Conservation (phyloP, 1,140 invertebrate genomes). For the Diabrotica undecimpunctata region DNA sequence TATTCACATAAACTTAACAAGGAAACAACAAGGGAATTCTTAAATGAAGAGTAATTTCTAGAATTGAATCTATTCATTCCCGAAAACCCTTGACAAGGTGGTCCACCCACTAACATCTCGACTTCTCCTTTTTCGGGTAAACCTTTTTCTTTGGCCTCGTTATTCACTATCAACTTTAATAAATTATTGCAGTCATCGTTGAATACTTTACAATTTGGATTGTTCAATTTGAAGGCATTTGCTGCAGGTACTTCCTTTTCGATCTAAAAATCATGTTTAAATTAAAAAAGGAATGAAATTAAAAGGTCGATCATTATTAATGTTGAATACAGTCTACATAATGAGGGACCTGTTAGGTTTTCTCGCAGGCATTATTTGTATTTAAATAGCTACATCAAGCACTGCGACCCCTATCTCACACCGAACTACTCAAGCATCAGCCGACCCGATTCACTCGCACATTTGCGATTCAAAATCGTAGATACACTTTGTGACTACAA, state of each 20-base stretch:
- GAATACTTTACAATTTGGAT: slow-evolving; percentile 71
- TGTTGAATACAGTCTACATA: not conserved
- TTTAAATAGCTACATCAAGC: no score
- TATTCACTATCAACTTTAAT: slow-evolving; percentile 63
- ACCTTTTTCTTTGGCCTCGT: slow-evolving; percentile 53
- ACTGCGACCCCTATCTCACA: no score
- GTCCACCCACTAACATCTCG: slow-evolving; percentile 80
- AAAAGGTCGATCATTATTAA: no score
- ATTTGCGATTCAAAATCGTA: no score
- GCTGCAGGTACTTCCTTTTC: slow-evolving; percentile 77
- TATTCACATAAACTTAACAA: slow-evolving; percentile 84
- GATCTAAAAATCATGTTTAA: slow-evolving; percentile 47
- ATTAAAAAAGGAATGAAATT: slow-evolving; percentile 7
- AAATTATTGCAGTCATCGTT: slow-evolving; percentile 78
- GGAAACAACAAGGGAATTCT: slow-evolving; percentile 83
- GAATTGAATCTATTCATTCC: slow-evolving; percentile 88
- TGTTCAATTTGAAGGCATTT: slow-evolving; percentile 75
- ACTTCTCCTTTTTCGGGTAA: slow-evolving; percentile 79
- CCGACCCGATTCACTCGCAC: no score
- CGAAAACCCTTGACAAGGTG: slow-evolving; percentile 90
- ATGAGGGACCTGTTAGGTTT: not conserved
- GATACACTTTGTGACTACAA: no score
- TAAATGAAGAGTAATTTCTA: slow-evolving; percentile 82
- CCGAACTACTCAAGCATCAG: no score
- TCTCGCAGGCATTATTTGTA: no score